Evolutionary conservation across 2,113 vertebrate species (phyloP).

Genomic region (Numenius arquata): DNA sequence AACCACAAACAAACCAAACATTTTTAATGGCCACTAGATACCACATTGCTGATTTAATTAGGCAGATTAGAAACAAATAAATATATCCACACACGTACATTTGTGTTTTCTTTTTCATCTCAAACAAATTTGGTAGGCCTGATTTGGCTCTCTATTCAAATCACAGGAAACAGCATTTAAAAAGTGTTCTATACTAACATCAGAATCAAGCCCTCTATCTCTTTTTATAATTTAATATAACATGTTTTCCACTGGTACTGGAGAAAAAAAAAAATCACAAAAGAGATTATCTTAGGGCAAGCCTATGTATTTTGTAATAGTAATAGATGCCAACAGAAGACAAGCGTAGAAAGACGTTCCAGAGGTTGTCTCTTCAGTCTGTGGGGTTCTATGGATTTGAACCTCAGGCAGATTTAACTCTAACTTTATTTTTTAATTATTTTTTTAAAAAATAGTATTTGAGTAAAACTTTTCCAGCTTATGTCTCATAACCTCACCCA

Average conservation of each 20-base stretch:
- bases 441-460: neutral
- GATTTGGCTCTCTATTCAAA: neutral
- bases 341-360: neutral
- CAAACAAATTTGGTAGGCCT: neutral
- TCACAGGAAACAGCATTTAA: neutral
- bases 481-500: neutral
- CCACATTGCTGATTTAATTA: neutral
- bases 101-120: neutral
- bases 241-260: fast-evolving
- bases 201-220: neutral
- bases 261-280: neutral
- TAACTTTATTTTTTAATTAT: neutral
- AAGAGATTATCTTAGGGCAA: neutral
- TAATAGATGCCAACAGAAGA: neutral
- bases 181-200: neutral
- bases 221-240: neutral
- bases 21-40: constrained; percentile 7
- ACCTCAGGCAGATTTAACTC: neutral
- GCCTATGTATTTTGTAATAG: neutral
- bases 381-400: neutral
- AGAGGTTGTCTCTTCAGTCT: neutral
- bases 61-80: neutral
- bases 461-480: neutral
- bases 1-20: neutral
- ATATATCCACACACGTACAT: neutral